Evolutionary conservation across 2,113 vertebrate genomes (phyloP).

Genomic region (Pogona vitticeps): DNA sequence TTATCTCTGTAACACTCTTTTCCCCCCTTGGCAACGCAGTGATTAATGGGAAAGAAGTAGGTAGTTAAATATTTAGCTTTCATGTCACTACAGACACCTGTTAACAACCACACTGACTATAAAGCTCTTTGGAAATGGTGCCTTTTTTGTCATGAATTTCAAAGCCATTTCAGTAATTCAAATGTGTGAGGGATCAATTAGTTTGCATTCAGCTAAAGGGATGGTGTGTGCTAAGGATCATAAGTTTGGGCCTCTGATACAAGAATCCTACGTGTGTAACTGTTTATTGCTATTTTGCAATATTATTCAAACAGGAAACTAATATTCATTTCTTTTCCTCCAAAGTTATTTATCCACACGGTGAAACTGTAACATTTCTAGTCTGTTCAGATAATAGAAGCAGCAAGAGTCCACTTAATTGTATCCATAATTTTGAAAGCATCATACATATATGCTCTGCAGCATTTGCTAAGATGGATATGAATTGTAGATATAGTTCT

Average conservation of each 20-base stretch:
- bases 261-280: neutral
- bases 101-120: conserved; percentile 10
- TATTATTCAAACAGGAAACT: neutral
- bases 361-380: neutral
- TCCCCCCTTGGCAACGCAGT: conserved; percentile 31
- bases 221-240: neutral
- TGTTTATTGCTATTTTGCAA: conserved; percentile 4
- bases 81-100: conserved; percentile 36
- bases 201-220: conserved; percentile 9
- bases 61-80: conserved; percentile 64
- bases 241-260: neutral
- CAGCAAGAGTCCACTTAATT: neutral
- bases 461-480: neutral
- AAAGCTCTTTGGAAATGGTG: conserved; percentile 40
- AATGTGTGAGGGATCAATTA: neutral
- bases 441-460: accelerated
- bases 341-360: neutral
- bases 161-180: conserved; percentile 28
- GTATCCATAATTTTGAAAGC: neutral
- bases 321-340: conserved; percentile 5
- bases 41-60: conserved; percentile 50
- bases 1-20: conserved; percentile 39
- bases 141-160: conserved; percentile 29
- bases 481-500: neutral
- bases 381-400: neutral